These are phyloP conservation scores for Sitta europaea DNA, from an alignment of 2,113 vertebrate genomes.

Conservation along the genomic window DNA sequence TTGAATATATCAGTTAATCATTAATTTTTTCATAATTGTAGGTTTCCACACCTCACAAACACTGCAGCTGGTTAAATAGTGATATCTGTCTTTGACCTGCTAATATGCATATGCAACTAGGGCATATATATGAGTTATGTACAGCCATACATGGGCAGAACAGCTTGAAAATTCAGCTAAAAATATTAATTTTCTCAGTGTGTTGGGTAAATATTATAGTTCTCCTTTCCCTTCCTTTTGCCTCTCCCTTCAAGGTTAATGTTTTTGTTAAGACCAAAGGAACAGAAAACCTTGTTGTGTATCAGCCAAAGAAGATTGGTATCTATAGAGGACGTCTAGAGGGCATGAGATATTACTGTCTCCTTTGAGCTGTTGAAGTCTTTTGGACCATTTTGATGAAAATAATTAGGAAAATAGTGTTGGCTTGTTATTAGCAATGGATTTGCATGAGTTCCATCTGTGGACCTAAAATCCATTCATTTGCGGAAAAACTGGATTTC, in stretches of 20 bases:
- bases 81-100: neutral
- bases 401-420: neutral
- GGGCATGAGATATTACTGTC: neutral
- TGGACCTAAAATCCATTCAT: neutral
- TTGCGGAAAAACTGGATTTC: neutral
- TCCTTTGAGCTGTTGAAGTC: neutral
- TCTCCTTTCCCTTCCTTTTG: neutral
- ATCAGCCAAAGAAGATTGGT: neutral
- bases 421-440: neutral
- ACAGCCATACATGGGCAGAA: neutral
- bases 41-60: neutral
- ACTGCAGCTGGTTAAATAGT: neutral
- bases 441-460: neutral
- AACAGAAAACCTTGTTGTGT: conserved; percentile 1
- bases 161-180: neutral
- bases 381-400: neutral
- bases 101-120: neutral
- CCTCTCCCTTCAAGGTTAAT: conserved; percentile 36
- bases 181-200: neutral
- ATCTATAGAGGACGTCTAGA: conserved; percentile 22
- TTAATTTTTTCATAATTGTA: neutral
- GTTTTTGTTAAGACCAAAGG: conserved; percentile 36
- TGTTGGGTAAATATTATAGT: neutral
- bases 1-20: neutral
- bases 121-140: neutral